Base-by-base conservation (phyloP, 2,888 invertebrate genomes). In the Euzophera pinguis region DNA sequence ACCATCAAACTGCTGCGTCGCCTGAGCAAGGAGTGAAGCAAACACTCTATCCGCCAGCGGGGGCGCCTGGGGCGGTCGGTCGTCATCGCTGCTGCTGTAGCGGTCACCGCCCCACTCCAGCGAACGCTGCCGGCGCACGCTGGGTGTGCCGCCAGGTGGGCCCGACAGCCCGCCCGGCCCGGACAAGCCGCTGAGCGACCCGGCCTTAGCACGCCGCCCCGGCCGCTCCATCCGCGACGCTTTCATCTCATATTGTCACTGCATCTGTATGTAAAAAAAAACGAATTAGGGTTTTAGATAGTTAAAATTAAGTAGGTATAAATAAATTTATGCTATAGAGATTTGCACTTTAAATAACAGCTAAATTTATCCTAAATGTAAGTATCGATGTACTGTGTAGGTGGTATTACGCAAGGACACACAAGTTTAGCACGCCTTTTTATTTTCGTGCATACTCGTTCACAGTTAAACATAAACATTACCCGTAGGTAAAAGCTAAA, bases 91-190 rank as follows among this genome's bases (percentile, higher is more conserved):
- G 72, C 91, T 91, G 77, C 91, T 91, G 74, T 91, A 91, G 57
- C 92, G 81, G 71, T 92, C 90, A 59, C 91, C 91, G 56, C 84
- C 81, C 91, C 92, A 91, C 81, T 92, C 91, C 43, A 91, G 84
- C 71, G 91, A 92, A 65, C 91, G 91, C 77, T 92, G 91, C 50
- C 91, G 91, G 52, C 91, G 82, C 53, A 89, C 89, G 57, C 72
- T 69, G 52, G 66, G 60, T 17, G 64, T 65, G 41, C 62, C 63
- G 54, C 67, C 55, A 61, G 64, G 49, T 59, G 73, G 69, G 39
- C 71, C 64, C 62, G 77, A 69, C 61, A 75, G 81, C 75, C 78
- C 73, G 63, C 78, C 81, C 52, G 49, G 39, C 32, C 81, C 83
- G 5, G 84, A 76, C 61, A 88, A 65, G 3, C 88, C 88, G 65